Base-by-base conservation (phyloP, 2,113 vertebrate species). In the Rhinoderma darwinii region DNA sequence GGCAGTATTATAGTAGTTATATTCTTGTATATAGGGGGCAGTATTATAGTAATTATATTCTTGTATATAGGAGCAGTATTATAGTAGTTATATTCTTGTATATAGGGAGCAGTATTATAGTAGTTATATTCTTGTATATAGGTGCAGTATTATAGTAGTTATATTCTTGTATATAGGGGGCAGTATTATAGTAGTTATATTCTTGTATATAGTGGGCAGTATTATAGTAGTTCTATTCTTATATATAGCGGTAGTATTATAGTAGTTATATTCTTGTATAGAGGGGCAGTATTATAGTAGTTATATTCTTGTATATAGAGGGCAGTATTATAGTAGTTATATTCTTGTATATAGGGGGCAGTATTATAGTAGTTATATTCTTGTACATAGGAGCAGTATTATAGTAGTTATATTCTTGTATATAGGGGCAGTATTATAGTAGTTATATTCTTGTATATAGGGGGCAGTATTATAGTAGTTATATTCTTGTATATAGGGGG, bases 111-210 rank as follows among this genome's bases (percentile, higher is more conserved):
- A 61, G 59, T 27, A 61, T 61, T 61, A 61, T 61, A 61, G 59
- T 61, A 61, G 59, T 61, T 61, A 61, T 61, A 61, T 61, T 61
- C 59, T 27, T 61, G 59, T 61, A 61, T 17, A 61, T 61, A 61
- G 61, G 30, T n/a, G 63, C 30, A 68, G 32, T 68, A 68, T 68
- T 68, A 68, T 68, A 68, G 63, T 20, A 68, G 63, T 35, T 68
- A 35, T 68, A 68, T 68, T 32, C 61, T 17, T 66, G 61, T 66
- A 66, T 10, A 66, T 66, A 32, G 61, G 61, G 5, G 27, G n/a
- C 61, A 66, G 61, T 66, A 66, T 66, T 66, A 66, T 66, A 66
- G 61, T 66, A 32, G 61, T 66, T 66, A 66, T 66, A 66, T 66
- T 66, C 61, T 66, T 66, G 61, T 66, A 66, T 22, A 66, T 66